These are phyloP conservation scores for Calyptomena viridis DNA, from an alignment of 2,113 vertebrate genomes.

Conservation along the genomic window DNA sequence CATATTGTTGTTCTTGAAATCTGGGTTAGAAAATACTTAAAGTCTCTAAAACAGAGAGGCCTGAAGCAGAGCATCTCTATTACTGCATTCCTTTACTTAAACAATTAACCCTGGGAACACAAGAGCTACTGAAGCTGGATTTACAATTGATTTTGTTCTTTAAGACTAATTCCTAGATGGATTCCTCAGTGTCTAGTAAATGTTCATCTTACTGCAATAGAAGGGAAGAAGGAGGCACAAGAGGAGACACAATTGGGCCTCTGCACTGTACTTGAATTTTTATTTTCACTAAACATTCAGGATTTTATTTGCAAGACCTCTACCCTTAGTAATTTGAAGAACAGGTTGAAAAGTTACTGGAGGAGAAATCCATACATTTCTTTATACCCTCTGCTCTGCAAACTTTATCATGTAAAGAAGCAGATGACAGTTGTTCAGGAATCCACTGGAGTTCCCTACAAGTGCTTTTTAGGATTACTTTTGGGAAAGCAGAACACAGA, in stretches of 20 bases:
- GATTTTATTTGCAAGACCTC: not conserved
- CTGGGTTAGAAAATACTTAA: constrained; percentile 50
- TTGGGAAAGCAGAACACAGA: not conserved
- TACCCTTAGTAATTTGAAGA: not conserved
- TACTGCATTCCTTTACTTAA: not conserved
- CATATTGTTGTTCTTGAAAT: constrained; percentile 48
- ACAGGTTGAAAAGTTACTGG: not conserved
- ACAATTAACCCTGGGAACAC: not conserved
- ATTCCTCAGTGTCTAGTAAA: not conserved
- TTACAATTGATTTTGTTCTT: not conserved
- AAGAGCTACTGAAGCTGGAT: not conserved
- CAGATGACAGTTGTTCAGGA: not conserved
- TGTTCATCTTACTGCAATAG: not conserved
- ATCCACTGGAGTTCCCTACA: not conserved
- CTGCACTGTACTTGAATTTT: not conserved
- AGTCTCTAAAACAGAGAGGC: not conserved
- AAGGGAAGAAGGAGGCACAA: not conserved
- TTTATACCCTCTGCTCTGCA: not conserved
- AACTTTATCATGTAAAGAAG: not conserved
- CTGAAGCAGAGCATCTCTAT: not conserved
- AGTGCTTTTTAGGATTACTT: not conserved
- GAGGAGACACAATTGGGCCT: not conserved
- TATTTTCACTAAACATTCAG: not conserved
- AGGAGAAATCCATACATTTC: not conserved
- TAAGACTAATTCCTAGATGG: not conserved